These are phyloP conservation scores for Pygocentrus nattereri DNA, from an alignment of 2,797 vertebrate genomes.

Conservation along the genomic window DNA sequence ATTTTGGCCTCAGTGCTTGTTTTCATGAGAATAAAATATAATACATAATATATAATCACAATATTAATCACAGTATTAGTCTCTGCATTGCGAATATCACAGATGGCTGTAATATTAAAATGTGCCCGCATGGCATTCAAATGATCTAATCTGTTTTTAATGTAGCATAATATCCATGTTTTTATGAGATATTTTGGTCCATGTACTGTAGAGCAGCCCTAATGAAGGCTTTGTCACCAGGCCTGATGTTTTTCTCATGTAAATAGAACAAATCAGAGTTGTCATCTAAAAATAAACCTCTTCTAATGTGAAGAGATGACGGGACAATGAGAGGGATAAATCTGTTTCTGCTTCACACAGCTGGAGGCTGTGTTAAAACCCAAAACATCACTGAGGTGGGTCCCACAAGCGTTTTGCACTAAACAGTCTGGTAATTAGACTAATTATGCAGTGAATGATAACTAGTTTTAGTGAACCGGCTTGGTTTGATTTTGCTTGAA, in stretches of 20 bases:
- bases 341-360: not conserved
- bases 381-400: too few relatives aligned
- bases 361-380: not conserved
- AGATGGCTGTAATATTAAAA: not conserved
- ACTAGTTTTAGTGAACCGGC: not conserved
- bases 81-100: not conserved
- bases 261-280: not conserved
- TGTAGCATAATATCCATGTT: not conserved
- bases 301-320: not conserved
- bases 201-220: not conserved
- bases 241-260: not conserved
- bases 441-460: conserved; percentile 4
- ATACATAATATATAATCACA: not conserved
- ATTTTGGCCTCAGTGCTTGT: too few relatives aligned
- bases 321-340: not conserved
- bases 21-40: too few relatives aligned
- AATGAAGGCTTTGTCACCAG: not conserved
- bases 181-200: not conserved
- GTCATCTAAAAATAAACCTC: conserved; percentile 18
- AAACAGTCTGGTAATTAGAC: not conserved
- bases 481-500: not conserved
- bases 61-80: too few relatives aligned
- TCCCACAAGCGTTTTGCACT: too few relatives aligned
- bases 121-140: not conserved
- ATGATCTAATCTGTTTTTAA: not conserved